Percentiles rank a stretch among this genome's conserved stretches.
These are phyloP conservation scores for Hydrocynus forskahlii DNA, from an alignment of 2,797 vertebrate genomes.

Conservation along the genomic window DNA sequence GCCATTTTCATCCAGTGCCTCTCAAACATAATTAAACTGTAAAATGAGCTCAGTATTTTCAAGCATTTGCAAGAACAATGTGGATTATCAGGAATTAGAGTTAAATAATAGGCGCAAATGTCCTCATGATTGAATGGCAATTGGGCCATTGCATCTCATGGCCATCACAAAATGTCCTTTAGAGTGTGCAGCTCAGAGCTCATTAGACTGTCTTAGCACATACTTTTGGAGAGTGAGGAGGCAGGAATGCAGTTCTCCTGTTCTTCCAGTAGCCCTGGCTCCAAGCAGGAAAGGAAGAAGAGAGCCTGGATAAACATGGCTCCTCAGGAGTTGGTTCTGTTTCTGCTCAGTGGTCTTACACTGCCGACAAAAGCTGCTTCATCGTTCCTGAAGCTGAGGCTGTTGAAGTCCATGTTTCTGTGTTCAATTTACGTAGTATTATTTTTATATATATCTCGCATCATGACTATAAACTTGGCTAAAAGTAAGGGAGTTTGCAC, in stretches of 20 bases:
- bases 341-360: slow-evolving; percentile 10
- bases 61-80: too few relatives aligned
- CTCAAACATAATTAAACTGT: neutral
- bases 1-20: neutral
- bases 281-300: neutral
- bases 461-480: neutral
- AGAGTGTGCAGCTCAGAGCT: neutral
- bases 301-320: slow-evolving; percentile 1
- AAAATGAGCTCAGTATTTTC: too few relatives aligned
- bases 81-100: too few relatives aligned
- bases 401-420: slow-evolving; percentile 10
- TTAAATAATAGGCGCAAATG: too few relatives aligned
- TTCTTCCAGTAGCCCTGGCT: neutral
- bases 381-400: slow-evolving; percentile 32
- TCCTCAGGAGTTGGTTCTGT: slow-evolving; percentile 9
- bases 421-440: neutral
- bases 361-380: neutral
- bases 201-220: neutral
- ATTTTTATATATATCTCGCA: neutral
- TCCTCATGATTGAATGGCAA: too few relatives aligned
- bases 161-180: neutral
- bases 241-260: neutral
- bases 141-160: too few relatives aligned
- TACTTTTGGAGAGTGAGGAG: neutral
- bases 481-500: neutral